Percentiles rank a stretch among this genome's conserved stretches.
Conservation (phyloP, 2,113 vertebrate genomes). For the Phaethon lepturus region DNA sequence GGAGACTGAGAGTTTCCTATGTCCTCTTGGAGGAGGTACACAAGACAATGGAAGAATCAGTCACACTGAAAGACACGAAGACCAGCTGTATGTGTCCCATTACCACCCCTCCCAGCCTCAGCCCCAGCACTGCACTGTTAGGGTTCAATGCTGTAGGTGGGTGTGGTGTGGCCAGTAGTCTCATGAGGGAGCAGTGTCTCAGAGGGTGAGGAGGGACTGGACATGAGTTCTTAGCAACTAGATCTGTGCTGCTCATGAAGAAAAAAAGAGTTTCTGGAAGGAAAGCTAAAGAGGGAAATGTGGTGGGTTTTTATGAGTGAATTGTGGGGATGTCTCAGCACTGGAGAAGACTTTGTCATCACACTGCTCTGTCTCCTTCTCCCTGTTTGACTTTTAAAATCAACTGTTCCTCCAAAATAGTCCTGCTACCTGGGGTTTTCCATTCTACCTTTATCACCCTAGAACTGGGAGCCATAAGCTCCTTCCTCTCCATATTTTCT, state of each 20-base stretch:
- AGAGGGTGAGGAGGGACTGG: neutral
- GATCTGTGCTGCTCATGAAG: neutral
- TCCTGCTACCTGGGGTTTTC: conserved; percentile 63
- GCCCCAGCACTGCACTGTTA: conserved; percentile 69
- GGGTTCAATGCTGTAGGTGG: conserved; percentile 74
- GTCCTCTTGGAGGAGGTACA: conserved; percentile 68
- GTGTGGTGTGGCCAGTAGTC: neutral
- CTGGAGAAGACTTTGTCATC: neutral
- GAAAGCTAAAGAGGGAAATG: neutral
- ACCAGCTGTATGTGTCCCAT: conserved; percentile 71
- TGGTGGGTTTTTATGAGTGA: neutral
- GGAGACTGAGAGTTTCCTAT: conserved; percentile 7
- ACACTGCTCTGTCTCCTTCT: neutral
- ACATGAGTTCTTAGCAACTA: neutral
- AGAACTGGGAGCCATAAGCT: conserved; percentile 69
- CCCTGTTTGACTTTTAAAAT: conserved; percentile 66
- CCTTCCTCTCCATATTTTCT: conserved; percentile 74
- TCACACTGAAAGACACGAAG: conserved; percentile 51
- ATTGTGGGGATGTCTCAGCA: neutral
- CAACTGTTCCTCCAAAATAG: conserved; percentile 77
- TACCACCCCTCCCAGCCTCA: conserved; percentile 69
- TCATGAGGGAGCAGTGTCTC: neutral
- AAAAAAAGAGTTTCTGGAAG: neutral
- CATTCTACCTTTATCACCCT: conserved; percentile 73
- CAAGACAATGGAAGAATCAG: neutral